A percentile compares a stretch with the other conserved stretches of the same genome.
Conservation (phyloP, 2,113 vertebrate species). For the Catagonus wagneri region DNA sequence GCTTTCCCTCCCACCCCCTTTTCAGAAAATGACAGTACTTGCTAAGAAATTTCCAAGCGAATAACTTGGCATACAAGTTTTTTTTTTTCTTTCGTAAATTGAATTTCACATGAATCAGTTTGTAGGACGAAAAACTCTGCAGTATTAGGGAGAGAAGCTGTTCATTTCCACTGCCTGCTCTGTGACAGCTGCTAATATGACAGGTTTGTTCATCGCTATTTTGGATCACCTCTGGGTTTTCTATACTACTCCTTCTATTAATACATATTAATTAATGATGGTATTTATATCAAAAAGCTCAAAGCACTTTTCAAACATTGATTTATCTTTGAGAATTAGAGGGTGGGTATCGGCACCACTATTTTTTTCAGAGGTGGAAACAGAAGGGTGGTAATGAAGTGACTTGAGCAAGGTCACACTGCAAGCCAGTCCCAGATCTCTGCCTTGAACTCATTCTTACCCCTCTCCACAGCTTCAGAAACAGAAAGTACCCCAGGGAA, state of each 20-base stretch:
- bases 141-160: constrained; percentile 29
- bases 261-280: constrained; percentile 75
- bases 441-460: constrained; percentile 54
- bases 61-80: constrained; percentile 68
- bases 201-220: constrained; percentile 78
- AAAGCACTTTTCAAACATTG: constrained; percentile 64
- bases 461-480: constrained; percentile 4
- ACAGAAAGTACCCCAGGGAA: constrained; percentile 64
- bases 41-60: constrained; percentile 63
- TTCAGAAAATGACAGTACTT: constrained; percentile 1
- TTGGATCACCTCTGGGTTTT: constrained; percentile 72
- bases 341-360: constrained; percentile 43
- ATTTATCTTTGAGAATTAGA: constrained; percentile 73
- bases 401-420: constrained; percentile 78
- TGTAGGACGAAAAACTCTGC: constrained; percentile 39
- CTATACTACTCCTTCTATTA: constrained; percentile 72
- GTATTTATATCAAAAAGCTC: constrained; percentile 66
- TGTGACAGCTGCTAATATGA: constrained; percentile 68
- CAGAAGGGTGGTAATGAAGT: constrained; percentile 56
- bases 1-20: neutral
- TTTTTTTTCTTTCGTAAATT: constrained; percentile 41
- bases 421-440: constrained; percentile 10
- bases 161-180: constrained; percentile 48
- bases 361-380: constrained; percentile 33
- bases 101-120: constrained; percentile 69